Evolutionary conservation across 2,888 invertebrate species (phyloP), one percentile per base, ranked within the genome.

Genomic region (Tetranychus piercei): DNA sequence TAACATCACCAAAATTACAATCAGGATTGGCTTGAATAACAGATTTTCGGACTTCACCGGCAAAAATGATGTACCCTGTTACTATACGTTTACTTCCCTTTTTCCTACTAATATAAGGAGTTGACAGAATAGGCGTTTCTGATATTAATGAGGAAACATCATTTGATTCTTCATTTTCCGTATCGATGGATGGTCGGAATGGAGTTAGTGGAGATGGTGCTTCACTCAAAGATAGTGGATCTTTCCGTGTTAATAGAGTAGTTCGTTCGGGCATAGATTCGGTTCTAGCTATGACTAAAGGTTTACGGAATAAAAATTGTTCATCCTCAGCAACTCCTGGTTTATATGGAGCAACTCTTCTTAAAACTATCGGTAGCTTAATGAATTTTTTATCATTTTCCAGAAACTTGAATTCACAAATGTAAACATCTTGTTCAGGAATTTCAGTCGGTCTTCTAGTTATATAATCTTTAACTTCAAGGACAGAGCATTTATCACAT

Each of bases 1-100:
- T 88, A 80, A 88, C 88, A 85, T 91, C 87, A 81, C 97, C 97
- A 83, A 99, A 99, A 6, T 90, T 89, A 75, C 91, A 89, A 77
- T 93, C 94, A 0, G 97, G 97, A 84, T 97, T 94, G 81, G 90
- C 92, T 79, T 91, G 90, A 78, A 93, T 90, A 78, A 97, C 91
- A 74, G 89, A 88, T 82, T 94, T 93, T 75, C 99, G 87, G 72
- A 94, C 90, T 84, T 99, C 97, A 81, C 95, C 91, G 69, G 97
- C 95, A 85, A 95, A 99, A 76, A 99, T 86, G 79, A 99, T 97
- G 85, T 99, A 99, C 9, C 97, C 97, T 76, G 95, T 96, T 80
- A 91, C 90, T 78, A 91, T 86, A 83, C 91, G 89, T 85, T 90
- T 91, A 81, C 87, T 83, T 73, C 82, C 81, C 82, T 84, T 73